These are phyloP conservation scores for Neolamprologus kungweensis DNA, from an alignment of 2,113 vertebrate species.

Conservation along the genomic window DNA sequence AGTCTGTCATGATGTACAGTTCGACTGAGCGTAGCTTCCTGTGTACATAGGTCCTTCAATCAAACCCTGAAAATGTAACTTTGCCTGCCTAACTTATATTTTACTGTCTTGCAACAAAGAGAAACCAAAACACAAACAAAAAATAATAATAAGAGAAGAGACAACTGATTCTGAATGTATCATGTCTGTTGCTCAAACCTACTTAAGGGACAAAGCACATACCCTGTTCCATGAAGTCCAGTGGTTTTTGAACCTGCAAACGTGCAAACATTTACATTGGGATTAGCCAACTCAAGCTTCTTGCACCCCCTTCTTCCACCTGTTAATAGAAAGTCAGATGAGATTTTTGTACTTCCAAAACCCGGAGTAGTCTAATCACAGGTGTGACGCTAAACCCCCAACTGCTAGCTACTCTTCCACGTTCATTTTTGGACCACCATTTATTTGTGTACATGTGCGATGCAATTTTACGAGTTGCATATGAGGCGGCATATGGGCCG, in stretches of 20 bases:
- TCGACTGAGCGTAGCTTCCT: constrained; percentile 32
- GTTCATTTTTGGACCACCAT: constrained; percentile 16
- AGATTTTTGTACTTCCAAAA: not conserved
- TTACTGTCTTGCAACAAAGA: constrained; percentile 71
- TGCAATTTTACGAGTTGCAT: not conserved
- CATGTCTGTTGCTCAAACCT: constrained; percentile 57
- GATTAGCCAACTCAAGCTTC: not conserved
- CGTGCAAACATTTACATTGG: not conserved
- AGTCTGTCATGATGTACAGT: constrained; percentile 41
- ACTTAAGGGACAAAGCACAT: constrained; percentile 22
- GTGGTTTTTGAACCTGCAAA: not conserved
- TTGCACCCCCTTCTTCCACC: not conserved
- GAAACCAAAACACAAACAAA: constrained; percentile 44
- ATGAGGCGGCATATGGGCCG: not conserved
- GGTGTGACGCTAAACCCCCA: not conserved
- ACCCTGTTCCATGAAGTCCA: not conserved
- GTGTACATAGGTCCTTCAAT: constrained; percentile 59
- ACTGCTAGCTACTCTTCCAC: not conserved
- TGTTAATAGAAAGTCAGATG: not conserved
- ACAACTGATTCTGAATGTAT: constrained; percentile 66
- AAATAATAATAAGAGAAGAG: constrained; percentile 30
- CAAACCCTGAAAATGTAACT: constrained; percentile 65
- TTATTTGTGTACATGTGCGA: not conserved
- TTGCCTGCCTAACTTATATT: constrained; percentile 70
- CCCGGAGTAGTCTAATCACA: not conserved